These are phyloP conservation scores for Sarcophaga caerulescens DNA, from an alignment of 2,888 invertebrate genomes.

Conservation along the genomic window DNA sequence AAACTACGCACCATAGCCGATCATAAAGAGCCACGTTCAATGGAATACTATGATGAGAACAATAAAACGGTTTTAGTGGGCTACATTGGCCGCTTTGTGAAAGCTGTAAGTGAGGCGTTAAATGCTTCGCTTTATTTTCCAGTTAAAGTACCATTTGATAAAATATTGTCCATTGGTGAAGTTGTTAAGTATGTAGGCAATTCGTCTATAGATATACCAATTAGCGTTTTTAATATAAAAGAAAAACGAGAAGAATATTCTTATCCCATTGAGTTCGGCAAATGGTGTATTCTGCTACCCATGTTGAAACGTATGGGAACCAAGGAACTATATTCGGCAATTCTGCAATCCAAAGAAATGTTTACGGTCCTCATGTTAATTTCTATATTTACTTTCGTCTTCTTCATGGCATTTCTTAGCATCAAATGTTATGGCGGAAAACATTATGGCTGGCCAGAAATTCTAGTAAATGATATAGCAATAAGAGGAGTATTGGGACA, in stretches of 20 bases:
- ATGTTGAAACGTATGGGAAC: conserved; percentile 30
- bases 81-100: conserved; percentile 43
- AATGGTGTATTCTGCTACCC: conserved; percentile 62
- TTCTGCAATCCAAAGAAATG: conserved; percentile 38
- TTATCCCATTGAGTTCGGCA: conserved; percentile 60
- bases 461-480: conserved; percentile 48
- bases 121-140: conserved; percentile 49
- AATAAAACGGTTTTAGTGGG: conserved; percentile 46
- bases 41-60: conserved; percentile 55
- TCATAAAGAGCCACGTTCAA: conserved; percentile 41
- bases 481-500: conserved; percentile 62
- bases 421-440: neutral
- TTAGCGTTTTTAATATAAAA: neutral
- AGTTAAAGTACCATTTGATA: conserved; percentile 13
- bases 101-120: conserved; percentile 26
- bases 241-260: conserved; percentile 48
- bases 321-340: conserved; percentile 24
- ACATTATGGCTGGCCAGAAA: conserved; percentile 23
- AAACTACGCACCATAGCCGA: conserved; percentile 52
- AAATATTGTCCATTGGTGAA: conserved; percentile 7
- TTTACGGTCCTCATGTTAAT: conserved; percentile 15
- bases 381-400: conserved; percentile 27
- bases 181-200: conserved; percentile 41
- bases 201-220: conserved; percentile 56
- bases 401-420: neutral